A percentile compares a stretch with the other conserved stretches of the same genome.
Evolutionary conservation across 2,888 invertebrate genomes (phyloP).

Genomic region (Andrena marginata): DNA sequence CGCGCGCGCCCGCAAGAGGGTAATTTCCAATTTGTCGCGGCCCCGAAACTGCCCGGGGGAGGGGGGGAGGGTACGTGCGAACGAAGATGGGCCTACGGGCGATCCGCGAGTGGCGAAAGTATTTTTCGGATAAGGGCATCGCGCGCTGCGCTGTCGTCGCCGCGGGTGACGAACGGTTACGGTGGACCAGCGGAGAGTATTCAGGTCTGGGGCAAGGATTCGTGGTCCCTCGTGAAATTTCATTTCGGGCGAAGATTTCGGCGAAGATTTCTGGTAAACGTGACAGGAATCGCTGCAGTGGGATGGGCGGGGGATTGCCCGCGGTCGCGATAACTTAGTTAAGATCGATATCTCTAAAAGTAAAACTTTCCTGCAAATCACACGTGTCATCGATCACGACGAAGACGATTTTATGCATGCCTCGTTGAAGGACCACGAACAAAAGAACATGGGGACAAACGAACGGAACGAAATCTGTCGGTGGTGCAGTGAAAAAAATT

Average conservation of each 20-base stretch:
- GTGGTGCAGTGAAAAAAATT: slow-evolving; percentile 57
- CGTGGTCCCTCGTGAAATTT: slow-evolving; percentile 5
- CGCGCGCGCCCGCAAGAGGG: slow-evolving; percentile 64
- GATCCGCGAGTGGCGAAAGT: slow-evolving; percentile 70
- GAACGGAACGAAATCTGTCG: slow-evolving; percentile 45
- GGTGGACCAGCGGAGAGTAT: slow-evolving; percentile 5
- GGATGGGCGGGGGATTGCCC: background rate
- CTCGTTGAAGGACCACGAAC: slow-evolving; percentile 34
- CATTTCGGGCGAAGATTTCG: background rate
- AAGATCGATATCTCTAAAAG: background rate
- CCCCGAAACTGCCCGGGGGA: slow-evolving; percentile 65
- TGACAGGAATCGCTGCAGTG: background rate
- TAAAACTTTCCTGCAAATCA: background rate
- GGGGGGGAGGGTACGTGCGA: slow-evolving; percentile 29
- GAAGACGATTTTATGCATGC: slow-evolving; percentile 17
- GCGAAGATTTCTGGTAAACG: background rate
- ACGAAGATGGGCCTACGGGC: slow-evolving; percentile 47
- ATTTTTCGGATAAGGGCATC: slow-evolving; percentile 69
- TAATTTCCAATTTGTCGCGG: slow-evolving; percentile 84
- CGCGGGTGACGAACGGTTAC: slow-evolving; percentile 60
- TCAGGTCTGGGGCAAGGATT: background rate
- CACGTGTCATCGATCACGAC: slow-evolving; percentile 7
- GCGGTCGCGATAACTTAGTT: background rate
- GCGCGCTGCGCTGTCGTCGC: slow-evolving; percentile 48
- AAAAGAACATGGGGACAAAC: slow-evolving; percentile 49